Evolutionary conservation across 2,888 invertebrate genomes (phyloP), one percentile per base, ranked within the genome.

Genomic region (Drosophila nigricruria): DNA sequence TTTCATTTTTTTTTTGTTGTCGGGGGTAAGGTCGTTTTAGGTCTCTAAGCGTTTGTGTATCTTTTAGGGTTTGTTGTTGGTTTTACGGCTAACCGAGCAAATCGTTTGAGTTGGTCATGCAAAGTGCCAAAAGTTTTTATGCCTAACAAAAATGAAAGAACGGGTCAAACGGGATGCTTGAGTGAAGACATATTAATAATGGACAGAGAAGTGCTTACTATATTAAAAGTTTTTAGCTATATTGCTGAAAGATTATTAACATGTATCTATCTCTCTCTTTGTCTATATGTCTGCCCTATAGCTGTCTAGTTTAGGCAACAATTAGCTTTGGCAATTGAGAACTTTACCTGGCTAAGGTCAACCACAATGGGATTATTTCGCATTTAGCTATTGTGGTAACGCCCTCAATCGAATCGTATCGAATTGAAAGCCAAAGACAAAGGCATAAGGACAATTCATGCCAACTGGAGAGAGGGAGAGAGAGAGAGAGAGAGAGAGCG

Each of bases 51-150:
- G 69, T 83, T 79, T 83, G 82, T 81, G 73, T 86, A 70, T 81
- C 71, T 79, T 76, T 76, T 78, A 53, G 69, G 81, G 79, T 69
- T 78, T 78, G 79, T 69, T 83, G 83, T 66, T 83, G 80, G 70
- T 72, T 70, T 63, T 73, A 65, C 79, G 82, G 86, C 73, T 76
- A 81, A 82, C 86, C 82, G 81, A 82, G 81, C 86, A 83, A 86
- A 82, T 86, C 82, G 86, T 81, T 82, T 82, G 83, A 81, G 86
- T 83, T 71, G 86, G 86, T 77, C 81, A 79, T 83, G 76, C 86
- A 86, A 82, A 82, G 82, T 82, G 83, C 86, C 86, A 52, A 82
- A 82, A 82, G 86, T 86, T 82, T 82, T 82, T 80, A 72, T 70
- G 72, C 70, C 67, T 69, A 49, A 65, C 53, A 56, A 73, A 57